Conservation (phyloP, 1,140 invertebrate species). For the Semibalanus balanoides region DNA sequence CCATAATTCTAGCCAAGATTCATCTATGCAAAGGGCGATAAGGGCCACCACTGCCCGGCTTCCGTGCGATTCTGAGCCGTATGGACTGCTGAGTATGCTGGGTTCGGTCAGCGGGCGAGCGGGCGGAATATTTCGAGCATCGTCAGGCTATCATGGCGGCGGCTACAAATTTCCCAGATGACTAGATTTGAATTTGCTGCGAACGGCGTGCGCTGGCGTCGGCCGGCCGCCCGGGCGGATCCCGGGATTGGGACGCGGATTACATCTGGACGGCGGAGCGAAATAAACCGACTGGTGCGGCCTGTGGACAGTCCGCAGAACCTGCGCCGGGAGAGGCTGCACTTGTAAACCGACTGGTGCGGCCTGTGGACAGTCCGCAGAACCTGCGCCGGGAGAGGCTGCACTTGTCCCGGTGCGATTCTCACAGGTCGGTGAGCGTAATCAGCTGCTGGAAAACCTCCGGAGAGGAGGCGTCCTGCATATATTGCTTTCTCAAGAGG, state of each 20-base stretch:
- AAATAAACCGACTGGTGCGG: neutral
- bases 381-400: too few relatives aligned
- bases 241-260: neutral
- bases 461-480: too few relatives aligned
- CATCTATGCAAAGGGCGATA: neutral
- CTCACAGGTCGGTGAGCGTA: too few relatives aligned
- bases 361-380: too few relatives aligned
- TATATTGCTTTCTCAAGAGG: too few relatives aligned
- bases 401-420: too few relatives aligned
- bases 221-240: too few relatives aligned
- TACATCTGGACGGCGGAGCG: neutral
- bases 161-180: neutral
- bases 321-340: too few relatives aligned
- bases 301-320: too few relatives aligned
- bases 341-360: too few relatives aligned
- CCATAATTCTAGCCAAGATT: constrained; percentile 1
- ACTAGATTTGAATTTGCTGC: constrained; percentile 2
- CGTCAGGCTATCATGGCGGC: neutral
- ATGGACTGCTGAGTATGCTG: neutral
- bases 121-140: neutral
- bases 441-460: too few relatives aligned
- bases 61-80: neutral
- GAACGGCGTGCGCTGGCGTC: neutral
- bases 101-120: neutral
- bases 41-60: neutral